Percentiles rank a stretch among this genome's conserved stretches.
phyloP scores from a whole-genome alignment of 2,113 vertebrate species.

The Aythya baeri region DNA sequence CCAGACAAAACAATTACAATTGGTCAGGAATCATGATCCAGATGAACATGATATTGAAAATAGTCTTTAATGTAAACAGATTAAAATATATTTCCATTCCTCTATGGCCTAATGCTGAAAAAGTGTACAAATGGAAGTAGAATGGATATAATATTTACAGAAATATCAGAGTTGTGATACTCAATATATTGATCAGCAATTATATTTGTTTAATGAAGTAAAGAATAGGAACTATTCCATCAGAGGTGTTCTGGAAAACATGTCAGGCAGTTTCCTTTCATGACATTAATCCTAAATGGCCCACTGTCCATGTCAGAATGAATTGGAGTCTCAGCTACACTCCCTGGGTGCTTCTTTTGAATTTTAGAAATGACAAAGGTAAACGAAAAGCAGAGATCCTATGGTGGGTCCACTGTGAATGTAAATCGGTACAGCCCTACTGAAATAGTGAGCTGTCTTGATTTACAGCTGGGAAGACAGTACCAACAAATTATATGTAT shows the following conservation, averaged over 20 bases:
- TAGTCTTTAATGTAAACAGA: not conserved
- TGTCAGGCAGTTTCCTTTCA: not conserved
- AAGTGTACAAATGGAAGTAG: constrained; percentile 17
- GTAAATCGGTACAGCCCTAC: not conserved
- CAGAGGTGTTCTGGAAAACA: not conserved
- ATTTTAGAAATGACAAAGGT: not conserved
- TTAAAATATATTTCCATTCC: constrained; percentile 17
- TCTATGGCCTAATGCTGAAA: constrained; percentile 12
- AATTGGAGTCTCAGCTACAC: not conserved
- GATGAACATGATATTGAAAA: constrained; percentile 18
- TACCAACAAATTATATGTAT: not conserved
- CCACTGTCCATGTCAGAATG: not conserved
- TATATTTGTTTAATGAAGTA: not conserved
- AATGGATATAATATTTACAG: constrained; percentile 1
- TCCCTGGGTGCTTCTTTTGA: not conserved
- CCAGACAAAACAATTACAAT: constrained; percentile 14
- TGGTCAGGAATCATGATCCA: not conserved
- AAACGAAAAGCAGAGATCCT: not conserved
- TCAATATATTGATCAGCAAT: not conserved
- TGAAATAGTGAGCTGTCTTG: not conserved
- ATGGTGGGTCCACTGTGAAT: not conserved
- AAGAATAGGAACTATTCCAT: not conserved
- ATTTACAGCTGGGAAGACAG: not conserved
- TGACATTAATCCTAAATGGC: not conserved
- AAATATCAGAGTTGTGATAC: constrained; percentile 30